phyloP scores from a whole-genome alignment of 2,113 vertebrate genomes.

The Seriola dumerili region DNA sequence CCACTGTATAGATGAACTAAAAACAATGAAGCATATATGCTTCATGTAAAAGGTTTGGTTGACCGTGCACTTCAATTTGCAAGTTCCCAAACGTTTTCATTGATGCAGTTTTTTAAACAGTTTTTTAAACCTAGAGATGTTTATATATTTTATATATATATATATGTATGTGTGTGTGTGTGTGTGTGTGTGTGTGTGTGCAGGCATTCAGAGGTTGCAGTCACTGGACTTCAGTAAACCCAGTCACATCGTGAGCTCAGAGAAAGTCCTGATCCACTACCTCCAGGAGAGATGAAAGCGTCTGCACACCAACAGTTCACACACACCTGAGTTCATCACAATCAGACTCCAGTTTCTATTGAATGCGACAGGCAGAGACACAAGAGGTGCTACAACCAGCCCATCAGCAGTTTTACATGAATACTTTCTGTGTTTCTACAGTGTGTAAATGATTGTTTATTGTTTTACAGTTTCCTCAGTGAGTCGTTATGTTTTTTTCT shows the following conservation, averaged over 20 bases:
- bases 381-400: conserved; percentile 8
- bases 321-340: neutral
- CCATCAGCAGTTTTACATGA: neutral
- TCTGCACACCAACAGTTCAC: neutral
- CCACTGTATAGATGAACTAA: too few species aligned
- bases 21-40: too few species aligned
- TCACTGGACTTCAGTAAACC: conserved; percentile 49
- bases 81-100: too few species aligned
- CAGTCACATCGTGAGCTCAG: conserved; percentile 58
- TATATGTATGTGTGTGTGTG: neutral
- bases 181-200: conserved; percentile 12
- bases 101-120: too few species aligned
- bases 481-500: neutral
- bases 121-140: too few species aligned
- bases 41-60: too few species aligned
- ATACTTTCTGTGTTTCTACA: neutral
- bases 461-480: neutral
- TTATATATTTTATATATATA: too few species aligned
- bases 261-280: conserved; percentile 70
- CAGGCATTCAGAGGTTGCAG: conserved; percentile 73
- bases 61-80: too few species aligned
- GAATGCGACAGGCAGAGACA: neutral
- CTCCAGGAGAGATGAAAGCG: conserved; percentile 66
- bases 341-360: neutral
- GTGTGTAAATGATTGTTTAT: neutral